Base-by-base conservation (phyloP, 2,888 invertebrate species). In the Margaritifera margaritifera region DNA sequence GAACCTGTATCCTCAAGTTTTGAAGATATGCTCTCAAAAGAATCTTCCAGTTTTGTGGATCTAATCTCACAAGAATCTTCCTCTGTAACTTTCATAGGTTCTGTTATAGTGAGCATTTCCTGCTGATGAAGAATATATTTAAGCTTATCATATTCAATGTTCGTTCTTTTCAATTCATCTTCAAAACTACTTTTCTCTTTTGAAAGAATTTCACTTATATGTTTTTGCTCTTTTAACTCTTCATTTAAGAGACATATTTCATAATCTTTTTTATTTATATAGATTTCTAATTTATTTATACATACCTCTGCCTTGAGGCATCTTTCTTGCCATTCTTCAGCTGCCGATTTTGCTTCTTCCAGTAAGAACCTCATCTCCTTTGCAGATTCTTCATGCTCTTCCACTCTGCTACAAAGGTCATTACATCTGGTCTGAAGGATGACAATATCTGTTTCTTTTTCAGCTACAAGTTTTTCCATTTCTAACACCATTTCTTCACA, bases 161-260 rank as follows among this genome's bases (percentile, higher is more conserved):
- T 75, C n/a, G 73, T 70, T 68, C 72, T 69, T 54, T 75, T 67
- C n/a, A 78, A 68, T 69, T 75, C 74, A 72, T 72, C 72, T 66
- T 78, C 78, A 54, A 78, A 64, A 69, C 2, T 11, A 42, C 42
- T 42, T 60, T 60, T 60, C 42, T 60, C 20, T 60, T 31, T 42
- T 31, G 4, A 60, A 60, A 31, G 20, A 60, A 18, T 31, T 24
- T 60, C 42, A 42, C 4, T 42, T 4, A 3, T 15, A 42, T 42
- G 42, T 15, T 42, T 42, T 42, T 42, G 42, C 42, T 42, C 42
- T 2, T 42, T 42, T 42, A 42, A 42, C 11, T 42, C 42, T 42
- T 42, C 42, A 42, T 42, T 42, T 42, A 42, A 42, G 3, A 42
- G 42, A 42, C 15, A 42, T 42, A 42, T 15, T 42, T 42, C 2